Conservation (phyloP, 2,113 vertebrate genomes). For the Todiramphus saurophagus region DNA sequence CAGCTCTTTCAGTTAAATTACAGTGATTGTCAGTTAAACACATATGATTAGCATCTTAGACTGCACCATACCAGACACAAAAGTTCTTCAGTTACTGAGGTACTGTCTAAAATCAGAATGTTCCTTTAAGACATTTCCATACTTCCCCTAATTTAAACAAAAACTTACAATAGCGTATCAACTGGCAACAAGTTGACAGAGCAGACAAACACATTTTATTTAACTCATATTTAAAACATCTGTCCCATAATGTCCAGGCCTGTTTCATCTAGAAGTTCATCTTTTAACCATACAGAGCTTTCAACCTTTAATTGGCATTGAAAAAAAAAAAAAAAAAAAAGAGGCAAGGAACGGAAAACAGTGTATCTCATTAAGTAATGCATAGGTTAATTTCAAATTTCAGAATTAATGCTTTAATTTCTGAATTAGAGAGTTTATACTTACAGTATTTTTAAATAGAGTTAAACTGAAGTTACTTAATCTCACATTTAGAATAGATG, state of each 20-base stretch:
- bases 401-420: neutral
- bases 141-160: neutral
- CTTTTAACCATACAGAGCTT: neutral
- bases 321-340: neutral
- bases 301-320: neutral
- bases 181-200: neutral
- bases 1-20: neutral
- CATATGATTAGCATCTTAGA: neutral
- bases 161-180: neutral
- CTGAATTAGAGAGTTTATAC: neutral
- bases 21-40: neutral
- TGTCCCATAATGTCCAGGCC: neutral
- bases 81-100: neutral
- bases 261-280: neutral
- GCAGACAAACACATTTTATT: neutral
- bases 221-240: neutral
- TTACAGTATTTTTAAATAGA: neutral
- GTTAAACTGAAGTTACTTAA: neutral
- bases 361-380: neutral
- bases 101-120: neutral
- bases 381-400: neutral
- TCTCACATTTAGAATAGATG: neutral
- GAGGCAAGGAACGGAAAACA: neutral
- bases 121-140: neutral
- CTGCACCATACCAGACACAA: neutral